phyloP scores from a whole-genome alignment of 2,888 invertebrate genomes.

The Philereme transversata region DNA sequence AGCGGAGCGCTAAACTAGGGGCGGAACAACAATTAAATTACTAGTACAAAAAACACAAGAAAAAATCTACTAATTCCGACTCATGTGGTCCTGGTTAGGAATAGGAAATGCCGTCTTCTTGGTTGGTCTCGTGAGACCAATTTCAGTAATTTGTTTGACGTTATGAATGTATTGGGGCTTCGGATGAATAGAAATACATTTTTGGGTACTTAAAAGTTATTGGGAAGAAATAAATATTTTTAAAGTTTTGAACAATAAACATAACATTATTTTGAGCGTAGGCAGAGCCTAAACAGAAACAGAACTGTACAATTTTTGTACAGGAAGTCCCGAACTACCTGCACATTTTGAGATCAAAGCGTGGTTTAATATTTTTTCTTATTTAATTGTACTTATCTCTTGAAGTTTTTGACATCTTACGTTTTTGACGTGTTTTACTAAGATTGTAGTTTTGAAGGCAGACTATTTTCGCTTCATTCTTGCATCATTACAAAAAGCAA shows the following conservation, averaged over 20 bases:
- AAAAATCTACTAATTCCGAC: slow-evolving; percentile 36
- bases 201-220: slow-evolving; percentile 22
- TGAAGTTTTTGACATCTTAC: no score
- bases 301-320: background rate
- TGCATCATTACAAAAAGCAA: slow-evolving; percentile 5
- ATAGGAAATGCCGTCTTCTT: slow-evolving; percentile 52
- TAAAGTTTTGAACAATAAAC: slow-evolving; percentile 18
- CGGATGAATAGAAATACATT: slow-evolving; percentile 30
- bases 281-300: slow-evolving; percentile 6
- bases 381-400: no score
- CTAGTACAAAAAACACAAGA: slow-evolving; percentile 32
- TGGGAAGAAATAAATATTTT: slow-evolving; percentile 19
- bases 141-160: slow-evolving; percentile 43
- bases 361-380: no score
- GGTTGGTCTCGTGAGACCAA: slow-evolving; percentile 47
- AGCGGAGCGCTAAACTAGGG: slow-evolving; percentile 56
- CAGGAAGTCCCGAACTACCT: no score
- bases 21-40: slow-evolving; percentile 44
- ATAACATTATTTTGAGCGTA: slow-evolving; percentile 6
- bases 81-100: slow-evolving; percentile 68
- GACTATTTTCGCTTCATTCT: background rate
- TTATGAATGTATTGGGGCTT: slow-evolving; percentile 35
- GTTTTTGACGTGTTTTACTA: no score
- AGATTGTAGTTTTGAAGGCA: no score
- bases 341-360: no score